These are phyloP conservation scores for Lasioglossum leucozonium DNA, from an alignment of 2,888 invertebrate species.

Conservation along the genomic window DNA sequence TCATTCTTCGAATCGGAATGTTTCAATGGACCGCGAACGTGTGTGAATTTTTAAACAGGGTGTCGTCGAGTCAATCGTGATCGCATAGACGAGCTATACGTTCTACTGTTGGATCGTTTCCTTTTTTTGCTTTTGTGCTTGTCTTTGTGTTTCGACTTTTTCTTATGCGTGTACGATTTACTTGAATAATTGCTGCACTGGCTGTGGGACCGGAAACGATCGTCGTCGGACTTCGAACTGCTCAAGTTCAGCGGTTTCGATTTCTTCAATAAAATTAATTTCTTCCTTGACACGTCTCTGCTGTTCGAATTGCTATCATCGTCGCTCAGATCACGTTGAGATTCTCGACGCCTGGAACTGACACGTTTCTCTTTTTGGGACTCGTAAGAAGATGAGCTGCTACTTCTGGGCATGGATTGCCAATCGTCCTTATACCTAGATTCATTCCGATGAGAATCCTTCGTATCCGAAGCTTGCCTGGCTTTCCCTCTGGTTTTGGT, in stretches of 20 bases:
- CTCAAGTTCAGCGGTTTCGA: conserved; percentile 24
- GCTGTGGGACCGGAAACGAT: conserved; percentile 60
- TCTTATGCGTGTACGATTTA: conserved; percentile 58
- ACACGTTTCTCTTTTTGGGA: conserved; percentile 43
- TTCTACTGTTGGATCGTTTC: conserved; percentile 51
- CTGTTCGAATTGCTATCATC: conserved; percentile 38
- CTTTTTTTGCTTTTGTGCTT: conserved; percentile 65
- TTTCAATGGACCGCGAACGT: conserved; percentile 57
- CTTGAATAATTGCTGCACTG: conserved; percentile 67
- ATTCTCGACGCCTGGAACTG: conserved; percentile 34
- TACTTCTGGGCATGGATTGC: conserved; percentile 63
- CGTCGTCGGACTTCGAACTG: conserved; percentile 52
- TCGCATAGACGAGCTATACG: conserved; percentile 51
- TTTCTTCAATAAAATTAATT: conserved; percentile 45
- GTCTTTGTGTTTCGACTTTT: conserved; percentile 69
- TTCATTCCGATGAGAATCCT: conserved; percentile 47
- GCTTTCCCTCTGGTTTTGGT: conserved; percentile 49
- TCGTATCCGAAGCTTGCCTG: conserved; percentile 18
- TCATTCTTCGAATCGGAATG: conserved; percentile 68
- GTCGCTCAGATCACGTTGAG: conserved; percentile 32
- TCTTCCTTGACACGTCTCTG: conserved; percentile 41
- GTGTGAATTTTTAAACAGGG: conserved; percentile 50
- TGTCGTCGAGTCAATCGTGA: conserved; percentile 49
- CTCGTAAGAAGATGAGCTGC: conserved; percentile 56
- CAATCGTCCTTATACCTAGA: conserved; percentile 43